Conservation (phyloP, 2,888 invertebrate species). For the Drosophila recens region DNA sequence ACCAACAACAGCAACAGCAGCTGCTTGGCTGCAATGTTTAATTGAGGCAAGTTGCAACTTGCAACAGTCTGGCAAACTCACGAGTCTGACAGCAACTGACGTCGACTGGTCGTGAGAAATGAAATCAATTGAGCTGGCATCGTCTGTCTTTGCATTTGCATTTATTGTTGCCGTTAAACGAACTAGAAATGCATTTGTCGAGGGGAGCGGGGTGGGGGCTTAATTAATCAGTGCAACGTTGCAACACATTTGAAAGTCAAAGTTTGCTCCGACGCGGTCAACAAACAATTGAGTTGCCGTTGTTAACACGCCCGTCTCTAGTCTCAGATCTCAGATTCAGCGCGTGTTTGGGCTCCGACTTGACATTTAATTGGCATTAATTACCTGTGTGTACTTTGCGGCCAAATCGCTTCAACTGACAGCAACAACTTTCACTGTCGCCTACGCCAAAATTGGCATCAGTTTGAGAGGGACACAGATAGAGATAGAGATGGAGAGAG, state of each 20-base stretch:
- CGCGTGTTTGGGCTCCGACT: constrained; percentile 46
- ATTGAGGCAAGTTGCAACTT: constrained; percentile 42
- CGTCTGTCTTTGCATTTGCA: constrained; percentile 9
- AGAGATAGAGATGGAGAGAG: constrained; percentile 12
- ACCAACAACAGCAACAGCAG: constrained; percentile 22
- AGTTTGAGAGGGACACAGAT: neutral
- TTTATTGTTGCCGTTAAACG: neutral
- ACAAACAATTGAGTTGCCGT: constrained; percentile 53
- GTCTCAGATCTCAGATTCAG: constrained; percentile 3
- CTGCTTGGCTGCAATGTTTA: constrained; percentile 38
- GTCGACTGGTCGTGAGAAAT: constrained; percentile 68
- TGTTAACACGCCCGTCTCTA: constrained; percentile 46
- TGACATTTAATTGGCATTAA: constrained; percentile 80
- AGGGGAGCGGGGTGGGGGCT: neutral
- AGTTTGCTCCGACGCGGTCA: constrained; percentile 51
- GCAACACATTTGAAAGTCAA: constrained; percentile 72
- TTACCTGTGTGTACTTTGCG: constrained; percentile 60
- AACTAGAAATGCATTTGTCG: constrained; percentile 38
- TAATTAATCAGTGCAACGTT: constrained; percentile 58
- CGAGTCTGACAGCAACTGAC: constrained; percentile 56
- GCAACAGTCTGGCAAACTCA: constrained; percentile 49
- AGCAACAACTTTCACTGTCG: constrained; percentile 71
- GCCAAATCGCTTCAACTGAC: constrained; percentile 24
- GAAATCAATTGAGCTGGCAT: constrained; percentile 71
- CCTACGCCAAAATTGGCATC: constrained; percentile 67